Base-by-base conservation (phyloP, 2,888 invertebrate species). In the Alloscopus bannaensis region DNA sequence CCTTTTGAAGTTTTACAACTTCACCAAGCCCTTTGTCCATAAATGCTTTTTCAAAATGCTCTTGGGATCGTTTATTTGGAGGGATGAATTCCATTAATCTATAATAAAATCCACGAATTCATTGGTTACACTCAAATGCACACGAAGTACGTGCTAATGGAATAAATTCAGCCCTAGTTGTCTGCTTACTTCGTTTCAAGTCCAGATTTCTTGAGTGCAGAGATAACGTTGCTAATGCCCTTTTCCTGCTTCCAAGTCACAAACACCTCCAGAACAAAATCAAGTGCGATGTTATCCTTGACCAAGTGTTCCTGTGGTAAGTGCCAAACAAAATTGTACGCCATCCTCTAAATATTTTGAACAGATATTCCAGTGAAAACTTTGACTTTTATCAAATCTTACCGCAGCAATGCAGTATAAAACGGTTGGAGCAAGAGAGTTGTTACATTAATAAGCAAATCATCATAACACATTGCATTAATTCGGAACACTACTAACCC, bases 61-160 rank as follows among this genome's bases (percentile, higher is more conserved):
- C 95, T 89, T 95, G 95, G 87, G 94, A 95, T 88, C 97, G 93
- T 88, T 97, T 97, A 90, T 96, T 97, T 87, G 94, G 92, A 84
- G 98, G 98, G 88, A 98, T 94, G 90, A 97, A 96, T 89, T 97
- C 97, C 93, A 95, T 92, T 88, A 96, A 89, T 88, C 95, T 95
- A 31, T 13, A 11, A 62, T 16, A 1, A 26, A 8, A 18, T 42
- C 6, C 13, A 36, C 6, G 13, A 36, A 36, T 36, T 36, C 36
- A 36, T 36, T 36, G 36, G n/a, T n/a, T n/a, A n/a, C n/a, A n/a
- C n/a, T n/a, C n/a, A n/a, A n/a, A n/a, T n/a, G n/a, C n/a, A n/a
- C n/a, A n/a, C n/a, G n/a, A n/a, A n/a, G n/a, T n/a, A n/a, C n/a
- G n/a, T n/a, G n/a, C n/a, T n/a, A n/a, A n/a, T n/a, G n/a, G n/a